Evolutionary conservation across 1,140 invertebrate genomes (phyloP), one percentile per base, ranked within the genome.

Genomic region (roundworm (Caenorhabditis elegans)): DNA sequence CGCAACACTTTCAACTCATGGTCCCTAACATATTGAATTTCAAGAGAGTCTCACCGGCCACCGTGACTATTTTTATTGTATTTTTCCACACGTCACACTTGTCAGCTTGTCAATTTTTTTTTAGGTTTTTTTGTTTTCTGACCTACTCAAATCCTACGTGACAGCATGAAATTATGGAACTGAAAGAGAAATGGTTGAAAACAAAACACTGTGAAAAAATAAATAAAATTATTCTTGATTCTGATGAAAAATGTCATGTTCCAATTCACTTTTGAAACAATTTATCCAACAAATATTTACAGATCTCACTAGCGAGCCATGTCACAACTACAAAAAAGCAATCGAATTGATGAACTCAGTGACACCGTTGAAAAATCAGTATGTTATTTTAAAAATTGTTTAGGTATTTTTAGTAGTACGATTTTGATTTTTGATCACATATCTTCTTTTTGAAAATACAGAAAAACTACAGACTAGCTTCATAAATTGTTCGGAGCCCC

Each of bases 261-360:
- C n/a, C n/a, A n/a, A n/a, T n/a, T n/a, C n/a, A n/a, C n/a, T n/a
- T n/a, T n/a, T n/a, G n/a, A n/a, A n/a, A n/a, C n/a, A n/a, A n/a
- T n/a, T n/a, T n/a, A n/a, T n/a, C n/a, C n/a, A n/a, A n/a, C n/a
- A n/a, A n/a, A n/a, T n/a, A n/a, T n/a, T n/a, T n/a, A n/a, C n/a
- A n/a, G n/a, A n/a, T n/a, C n/a, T n/a, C n/a, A n/a, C n/a, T 43
- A 43, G 39, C 39, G 39, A 15, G 39, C n/a, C n/a, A 70, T 70
- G 60, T 70, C 60, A 22, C n/a, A 39, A 70, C 34, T 70, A 19
- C 60, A 70, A 13, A 70, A 70, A 43, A 70, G 60, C 60, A 70
- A 34, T 22, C 26, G 60, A 70, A 19, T 70, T 10, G 60, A 70
- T 39, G 60, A 70, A 22, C 34, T 70, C 3, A 70, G 19, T 15